Evolutionary conservation across 2,888 invertebrate species (phyloP).

Genomic region (Meghimatium bilineatum): DNA sequence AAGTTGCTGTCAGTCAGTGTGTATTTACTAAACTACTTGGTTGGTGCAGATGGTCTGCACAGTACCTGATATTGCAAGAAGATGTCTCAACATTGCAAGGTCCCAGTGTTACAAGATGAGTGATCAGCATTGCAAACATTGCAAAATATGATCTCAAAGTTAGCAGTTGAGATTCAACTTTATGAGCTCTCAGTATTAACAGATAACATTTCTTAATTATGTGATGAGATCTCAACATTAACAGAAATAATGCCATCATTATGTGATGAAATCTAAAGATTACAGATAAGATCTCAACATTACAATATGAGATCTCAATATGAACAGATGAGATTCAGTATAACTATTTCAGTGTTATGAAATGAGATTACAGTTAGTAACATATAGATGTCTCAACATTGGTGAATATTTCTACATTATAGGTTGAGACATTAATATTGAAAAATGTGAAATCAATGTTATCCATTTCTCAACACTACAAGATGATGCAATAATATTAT

Average conservation of each 20-base stretch:
- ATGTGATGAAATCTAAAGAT: not conserved
- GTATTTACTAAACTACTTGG: too few relatives aligned
- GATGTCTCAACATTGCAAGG: too few relatives aligned
- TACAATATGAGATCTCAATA: not conserved
- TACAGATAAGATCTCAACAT: not conserved
- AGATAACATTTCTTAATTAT: not conserved
- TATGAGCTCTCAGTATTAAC: not conserved
- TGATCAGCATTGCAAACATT: too few relatives aligned
- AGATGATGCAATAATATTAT: not conserved
- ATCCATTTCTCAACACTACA: too few relatives aligned
- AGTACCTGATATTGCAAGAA: too few relatives aligned
- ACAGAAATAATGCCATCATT: not conserved
- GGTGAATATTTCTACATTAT: not conserved
- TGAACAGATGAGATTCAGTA: not conserved
- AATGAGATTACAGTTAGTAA: not conserved
- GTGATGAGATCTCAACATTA: not conserved
- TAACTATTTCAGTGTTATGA: not conserved
- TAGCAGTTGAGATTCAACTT: too few relatives aligned
- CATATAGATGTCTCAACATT: not conserved
- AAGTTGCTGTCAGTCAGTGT: too few relatives aligned
- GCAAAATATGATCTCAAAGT: too few relatives aligned
- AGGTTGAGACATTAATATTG: not conserved
- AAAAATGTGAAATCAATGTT: not conserved
- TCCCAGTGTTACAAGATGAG: too few relatives aligned
- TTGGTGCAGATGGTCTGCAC: too few relatives aligned